Conservation (phyloP, 2,888 invertebrate genomes). For the Antitype chi region DNA sequence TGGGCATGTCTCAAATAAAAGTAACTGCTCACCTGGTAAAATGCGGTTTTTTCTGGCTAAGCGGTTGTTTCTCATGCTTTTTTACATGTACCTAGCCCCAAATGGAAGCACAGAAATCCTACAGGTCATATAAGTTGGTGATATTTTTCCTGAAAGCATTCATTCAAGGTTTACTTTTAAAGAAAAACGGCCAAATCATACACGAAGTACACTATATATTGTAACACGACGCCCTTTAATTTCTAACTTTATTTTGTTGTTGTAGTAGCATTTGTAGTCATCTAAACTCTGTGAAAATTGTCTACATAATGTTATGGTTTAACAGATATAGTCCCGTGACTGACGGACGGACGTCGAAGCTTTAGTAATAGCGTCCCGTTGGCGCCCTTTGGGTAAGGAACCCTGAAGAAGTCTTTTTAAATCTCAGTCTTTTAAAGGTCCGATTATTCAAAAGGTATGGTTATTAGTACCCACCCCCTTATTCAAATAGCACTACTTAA, state of each 20-base stretch:
- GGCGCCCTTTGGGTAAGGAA: too few relatives aligned
- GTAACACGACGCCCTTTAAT: too few relatives aligned
- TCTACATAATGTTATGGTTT: background rate
- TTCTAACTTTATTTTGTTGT: too few relatives aligned
- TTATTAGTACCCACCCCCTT: too few relatives aligned
- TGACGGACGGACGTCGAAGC: too few relatives aligned
- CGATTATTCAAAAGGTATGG: too few relatives aligned
- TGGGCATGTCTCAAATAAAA: background rate
- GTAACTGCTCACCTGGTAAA: background rate
- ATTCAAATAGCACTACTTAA: too few relatives aligned
- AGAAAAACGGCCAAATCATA: background rate
- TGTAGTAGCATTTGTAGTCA: background rate
- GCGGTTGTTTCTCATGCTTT: background rate
- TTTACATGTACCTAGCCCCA: background rate
- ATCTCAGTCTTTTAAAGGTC: too few relatives aligned
- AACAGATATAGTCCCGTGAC: background rate
- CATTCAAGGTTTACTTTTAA: background rate
- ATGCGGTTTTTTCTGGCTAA: background rate
- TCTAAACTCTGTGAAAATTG: background rate
- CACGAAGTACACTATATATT: too few relatives aligned
- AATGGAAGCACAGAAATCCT: background rate
- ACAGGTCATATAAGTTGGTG: background rate
- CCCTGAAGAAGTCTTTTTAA: constrained; percentile 19
- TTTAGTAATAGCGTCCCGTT: too few relatives aligned
- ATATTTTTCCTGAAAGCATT: background rate